phyloP scores from a whole-genome alignment of 2,797 vertebrate genomes.

The Aulostomus chinensis region DNA sequence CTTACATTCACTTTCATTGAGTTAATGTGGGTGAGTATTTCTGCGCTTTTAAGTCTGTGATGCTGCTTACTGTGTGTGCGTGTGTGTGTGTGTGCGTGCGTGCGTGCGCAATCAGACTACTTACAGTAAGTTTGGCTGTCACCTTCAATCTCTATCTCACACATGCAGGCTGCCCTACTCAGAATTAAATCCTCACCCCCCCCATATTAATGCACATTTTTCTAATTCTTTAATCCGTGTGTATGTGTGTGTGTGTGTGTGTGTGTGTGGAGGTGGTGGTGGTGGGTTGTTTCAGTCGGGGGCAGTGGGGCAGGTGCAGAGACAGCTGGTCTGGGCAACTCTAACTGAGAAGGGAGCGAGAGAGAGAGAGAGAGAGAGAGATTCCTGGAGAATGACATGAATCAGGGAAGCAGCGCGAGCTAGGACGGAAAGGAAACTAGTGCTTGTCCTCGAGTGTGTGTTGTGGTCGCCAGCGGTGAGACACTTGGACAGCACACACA shows the following conservation, averaged over 20 bases:
- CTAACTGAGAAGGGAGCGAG: conserved; percentile 68
- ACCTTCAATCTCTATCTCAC: conserved; percentile 56
- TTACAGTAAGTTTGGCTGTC: conserved; percentile 61
- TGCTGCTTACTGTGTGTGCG: conserved; percentile 16
- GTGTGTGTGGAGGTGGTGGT: conserved; percentile 23
- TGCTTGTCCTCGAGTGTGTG: conserved; percentile 27
- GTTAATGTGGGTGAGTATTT: conserved; percentile 2
- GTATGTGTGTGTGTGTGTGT: conserved; percentile 33
- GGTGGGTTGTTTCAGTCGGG: conserved; percentile 46
- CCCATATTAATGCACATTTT: too few species aligned
- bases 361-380: conserved; percentile 31
- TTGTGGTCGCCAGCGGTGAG: conserved; percentile 37
- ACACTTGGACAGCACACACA: conserved; percentile 22
- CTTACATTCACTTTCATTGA: too few species aligned
- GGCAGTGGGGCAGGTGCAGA: conserved; percentile 80
- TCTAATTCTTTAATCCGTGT: conserved; percentile 53
- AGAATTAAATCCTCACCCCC: conserved; percentile 36
- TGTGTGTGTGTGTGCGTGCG: conserved; percentile 4
- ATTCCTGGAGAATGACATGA: conserved; percentile 66
- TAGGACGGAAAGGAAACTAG: conserved; percentile 36
- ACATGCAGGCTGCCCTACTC: conserved; percentile 44
- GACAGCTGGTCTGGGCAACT: conserved; percentile 82
- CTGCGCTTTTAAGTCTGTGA: background rate
- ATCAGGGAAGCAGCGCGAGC: conserved; percentile 50
- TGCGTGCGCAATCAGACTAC: conserved; percentile 31